phyloP scores from a whole-genome alignment of 2,888 invertebrate species.

The Linnaemya vulpina region DNA sequence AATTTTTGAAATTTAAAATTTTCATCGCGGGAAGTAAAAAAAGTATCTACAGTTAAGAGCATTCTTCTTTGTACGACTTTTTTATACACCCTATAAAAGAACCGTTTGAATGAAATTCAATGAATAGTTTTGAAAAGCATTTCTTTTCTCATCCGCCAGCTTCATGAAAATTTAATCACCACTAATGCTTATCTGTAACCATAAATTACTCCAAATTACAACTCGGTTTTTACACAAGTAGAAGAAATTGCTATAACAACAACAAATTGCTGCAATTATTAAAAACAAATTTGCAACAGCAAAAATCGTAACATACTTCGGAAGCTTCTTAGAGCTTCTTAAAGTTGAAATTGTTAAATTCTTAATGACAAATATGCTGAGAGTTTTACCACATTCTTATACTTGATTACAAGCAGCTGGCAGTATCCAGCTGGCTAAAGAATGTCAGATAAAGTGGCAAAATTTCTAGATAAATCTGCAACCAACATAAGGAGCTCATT shows the following conservation, averaged over 20 bases:
- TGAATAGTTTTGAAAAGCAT: neutral
- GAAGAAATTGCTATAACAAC: slow-evolving; percentile 12
- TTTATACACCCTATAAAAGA: neutral
- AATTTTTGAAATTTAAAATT: too few relatives aligned
- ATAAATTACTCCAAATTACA: slow-evolving; percentile 16
- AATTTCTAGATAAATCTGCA: neutral
- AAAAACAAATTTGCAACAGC: neutral
- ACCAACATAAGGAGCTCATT: slow-evolving; percentile 31
- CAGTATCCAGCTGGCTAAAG: neutral
- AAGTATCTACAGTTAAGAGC: too few relatives aligned
- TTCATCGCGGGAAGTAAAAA: too few relatives aligned
- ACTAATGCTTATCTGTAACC: neutral
- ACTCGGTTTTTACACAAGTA: neutral
- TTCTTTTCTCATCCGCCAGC: neutral
- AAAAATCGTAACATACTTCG: slow-evolving; percentile 10
- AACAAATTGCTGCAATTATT: slow-evolving; percentile 18
- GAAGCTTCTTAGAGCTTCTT: neutral
- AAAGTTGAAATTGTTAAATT: neutral
- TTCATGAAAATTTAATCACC: neutral
- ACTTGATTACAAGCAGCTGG: neutral
- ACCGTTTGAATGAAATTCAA: neutral
- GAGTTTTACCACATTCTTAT: slow-evolving; percentile 9
- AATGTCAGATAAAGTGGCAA: slow-evolving; percentile 5
- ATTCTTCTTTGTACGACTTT: too few relatives aligned
- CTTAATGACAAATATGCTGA: neutral